Conservation (phyloP, 2,113 vertebrate species). For the Hemichromis elongatus region DNA sequence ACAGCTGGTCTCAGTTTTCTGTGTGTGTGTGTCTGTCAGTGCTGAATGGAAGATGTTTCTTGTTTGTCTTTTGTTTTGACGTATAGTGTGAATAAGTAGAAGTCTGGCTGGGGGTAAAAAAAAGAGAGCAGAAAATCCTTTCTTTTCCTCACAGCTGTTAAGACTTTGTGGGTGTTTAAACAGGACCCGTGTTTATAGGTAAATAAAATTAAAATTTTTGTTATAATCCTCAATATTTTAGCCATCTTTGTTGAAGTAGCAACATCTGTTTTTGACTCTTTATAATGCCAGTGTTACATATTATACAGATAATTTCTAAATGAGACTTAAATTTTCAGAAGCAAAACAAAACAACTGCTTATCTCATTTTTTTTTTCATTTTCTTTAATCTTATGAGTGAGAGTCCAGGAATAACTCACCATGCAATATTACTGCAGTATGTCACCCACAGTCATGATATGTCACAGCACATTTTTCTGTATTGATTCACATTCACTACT, state of each 20-base stretch:
- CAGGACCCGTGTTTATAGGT: not conserved
- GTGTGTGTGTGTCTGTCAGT: not conserved
- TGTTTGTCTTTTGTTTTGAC: constrained; percentile 19
- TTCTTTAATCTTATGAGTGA: not conserved
- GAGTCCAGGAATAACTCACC: not conserved
- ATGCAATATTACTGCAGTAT: not conserved
- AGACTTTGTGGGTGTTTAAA: not conserved
- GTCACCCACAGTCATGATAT: not conserved
- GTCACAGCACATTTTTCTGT: not conserved
- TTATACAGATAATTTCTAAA: not conserved
- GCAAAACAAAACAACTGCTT: not conserved
- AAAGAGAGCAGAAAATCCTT: not conserved
- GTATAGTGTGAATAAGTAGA: not conserved
- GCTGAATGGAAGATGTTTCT: constrained; percentile 45
- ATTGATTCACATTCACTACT: not conserved
- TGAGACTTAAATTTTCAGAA: not conserved
- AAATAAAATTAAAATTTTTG: not conserved
- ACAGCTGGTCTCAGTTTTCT: constrained; percentile 46
- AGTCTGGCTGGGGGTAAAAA: not conserved
- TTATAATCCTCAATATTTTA: not conserved
- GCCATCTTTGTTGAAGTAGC: not conserved
- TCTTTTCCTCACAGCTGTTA: not conserved
- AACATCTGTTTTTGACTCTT: not conserved
- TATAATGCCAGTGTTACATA: not conserved
- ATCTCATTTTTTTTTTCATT: not conserved